Base-by-base conservation (phyloP, 2,113 vertebrate genomes). In the Otis tarda region DNA sequence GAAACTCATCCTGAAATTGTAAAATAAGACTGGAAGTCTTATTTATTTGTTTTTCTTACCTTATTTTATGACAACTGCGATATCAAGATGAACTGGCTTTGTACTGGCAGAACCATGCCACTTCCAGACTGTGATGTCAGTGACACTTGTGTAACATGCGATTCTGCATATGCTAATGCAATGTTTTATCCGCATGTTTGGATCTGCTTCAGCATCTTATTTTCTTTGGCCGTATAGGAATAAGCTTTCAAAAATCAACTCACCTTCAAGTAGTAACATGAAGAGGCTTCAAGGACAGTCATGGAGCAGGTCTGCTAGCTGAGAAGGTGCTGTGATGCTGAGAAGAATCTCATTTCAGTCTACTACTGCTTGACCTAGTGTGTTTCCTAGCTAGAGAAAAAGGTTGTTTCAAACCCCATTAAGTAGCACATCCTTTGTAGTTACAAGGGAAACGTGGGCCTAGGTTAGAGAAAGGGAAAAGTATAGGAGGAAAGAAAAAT, bases 1-100 rank as follows among this genome's bases (percentile, higher is more conserved):
- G 63, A 88, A 91, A 94, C 53, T 76, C 53, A 80, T 82, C n/a
- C 52, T 94, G 70, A 83, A 94, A 83, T 31, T 59, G 67, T 83
- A 74, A 92, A 85, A 67, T 35, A 78, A 87, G 39, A 20, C 35
- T 60, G 33, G 9, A 80, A 71, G 31, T 1, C 1, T 3, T 52
- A n/a, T 53, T 22, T 6, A 63, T 79, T 83, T 84, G 16, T 16
- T 17, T 68, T 14, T 83, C 70, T 50, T 28, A 8, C 31, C 3
- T 69, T 68, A 35, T 82, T 89, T 94, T 35, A 65, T 12, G 6
- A 28, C 19, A 67, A 23, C 55, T 74, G 47, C 15, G 80, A 4
- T 50, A 22, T 70, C 43, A 61, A 21, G 25, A 47, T 11, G 52
- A 69, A 80, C 27, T 73, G 47, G 4, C 9, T 94, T 80, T 83